Percentiles rank a stretch among this genome's conserved stretches.
Conservation (phyloP, 2,797 vertebrate species). For the Epinephelus coioides region DNA sequence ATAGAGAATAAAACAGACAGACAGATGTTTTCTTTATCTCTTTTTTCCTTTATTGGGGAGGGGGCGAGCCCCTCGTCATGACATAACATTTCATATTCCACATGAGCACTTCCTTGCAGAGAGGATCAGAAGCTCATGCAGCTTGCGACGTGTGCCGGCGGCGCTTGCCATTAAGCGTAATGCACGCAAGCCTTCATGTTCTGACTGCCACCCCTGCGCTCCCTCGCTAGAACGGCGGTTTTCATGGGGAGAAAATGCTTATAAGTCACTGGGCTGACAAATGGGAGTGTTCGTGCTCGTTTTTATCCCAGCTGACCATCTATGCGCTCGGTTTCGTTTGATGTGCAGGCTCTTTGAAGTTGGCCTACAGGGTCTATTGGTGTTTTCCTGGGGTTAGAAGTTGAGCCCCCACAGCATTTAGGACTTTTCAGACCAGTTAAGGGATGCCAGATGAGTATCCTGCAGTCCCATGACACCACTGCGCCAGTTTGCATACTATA, state of each 20-base stretch:
- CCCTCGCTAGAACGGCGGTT: constrained; percentile 23
- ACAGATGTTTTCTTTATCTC: constrained; percentile 44
- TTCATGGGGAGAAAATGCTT: constrained; percentile 43
- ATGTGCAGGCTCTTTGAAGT: constrained; percentile 83
- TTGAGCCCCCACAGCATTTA: constrained; percentile 77
- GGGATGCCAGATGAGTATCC: constrained; percentile 79
- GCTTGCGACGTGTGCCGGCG: constrained; percentile 15
- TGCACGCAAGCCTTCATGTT: constrained; percentile 11
- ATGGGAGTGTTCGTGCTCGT: constrained; percentile 56
- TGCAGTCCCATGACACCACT: constrained; percentile 45
- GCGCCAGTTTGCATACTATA: constrained; percentile 2
- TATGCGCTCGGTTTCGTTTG: constrained; percentile 73
- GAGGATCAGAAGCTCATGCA: constrained; percentile 27
- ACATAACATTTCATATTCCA: constrained; percentile 53
- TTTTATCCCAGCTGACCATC: constrained; percentile 78
- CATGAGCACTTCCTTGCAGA: constrained; percentile 30
- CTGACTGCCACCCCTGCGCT: constrained; percentile 35
- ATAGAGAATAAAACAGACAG: constrained; percentile 61
- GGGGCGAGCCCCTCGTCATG: constrained; percentile 36
- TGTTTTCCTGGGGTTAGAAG: constrained; percentile 83
- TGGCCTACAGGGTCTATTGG: constrained; percentile 76
- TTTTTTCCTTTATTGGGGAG: constrained; percentile 12
- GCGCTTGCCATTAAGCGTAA: constrained; percentile 12
- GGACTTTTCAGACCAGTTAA: constrained; percentile 69
- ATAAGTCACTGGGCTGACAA: constrained; percentile 73